Evolutionary conservation across 1,140 invertebrate genomes (phyloP).

Genomic region (Cydia fagiglandana): DNA sequence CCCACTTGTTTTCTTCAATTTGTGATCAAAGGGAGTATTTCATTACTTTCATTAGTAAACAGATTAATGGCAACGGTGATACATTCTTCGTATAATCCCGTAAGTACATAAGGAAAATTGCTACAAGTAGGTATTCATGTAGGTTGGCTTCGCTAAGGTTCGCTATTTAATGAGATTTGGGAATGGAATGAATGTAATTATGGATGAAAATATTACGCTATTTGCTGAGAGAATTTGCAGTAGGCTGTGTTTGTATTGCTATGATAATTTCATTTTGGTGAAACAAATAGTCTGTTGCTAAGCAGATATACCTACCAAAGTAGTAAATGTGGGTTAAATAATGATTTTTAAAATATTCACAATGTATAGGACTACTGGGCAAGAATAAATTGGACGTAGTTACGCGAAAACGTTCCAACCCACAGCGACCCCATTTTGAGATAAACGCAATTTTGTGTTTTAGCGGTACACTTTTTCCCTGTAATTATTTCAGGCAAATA

Average conservation of each 20-base stretch:
- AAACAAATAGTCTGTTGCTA: no score
- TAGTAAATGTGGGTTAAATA: no score
- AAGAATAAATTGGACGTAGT: no score
- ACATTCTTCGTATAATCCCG: slow-evolving; percentile 33
- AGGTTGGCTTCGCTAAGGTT: background rate
- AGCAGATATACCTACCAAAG: no score
- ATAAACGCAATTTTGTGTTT: no score
- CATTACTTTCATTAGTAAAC: slow-evolving; percentile 32
- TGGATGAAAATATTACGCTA: background rate
- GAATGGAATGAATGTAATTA: background rate
- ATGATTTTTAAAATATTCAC: no score
- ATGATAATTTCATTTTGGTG: background rate
- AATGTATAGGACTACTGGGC: no score
- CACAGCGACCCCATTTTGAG: no score
- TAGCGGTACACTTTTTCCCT: no score
- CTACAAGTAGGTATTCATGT: background rate
- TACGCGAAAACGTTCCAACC: no score
- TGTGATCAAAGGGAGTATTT: slow-evolving; percentile 25
- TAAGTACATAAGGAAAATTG: background rate
- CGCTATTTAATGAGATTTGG: slow-evolving; percentile 11
- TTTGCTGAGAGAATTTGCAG: background rate
- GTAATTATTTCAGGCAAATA: no score
- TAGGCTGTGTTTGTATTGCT: background rate
- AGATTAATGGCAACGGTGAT: slow-evolving; percentile 28
- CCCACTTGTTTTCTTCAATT: slow-evolving; percentile 13